Evolutionary conservation across 30 jellyfish, hydroid and myxozoan species (phyloP).

Genomic region (Aurelia sp.): DNA sequence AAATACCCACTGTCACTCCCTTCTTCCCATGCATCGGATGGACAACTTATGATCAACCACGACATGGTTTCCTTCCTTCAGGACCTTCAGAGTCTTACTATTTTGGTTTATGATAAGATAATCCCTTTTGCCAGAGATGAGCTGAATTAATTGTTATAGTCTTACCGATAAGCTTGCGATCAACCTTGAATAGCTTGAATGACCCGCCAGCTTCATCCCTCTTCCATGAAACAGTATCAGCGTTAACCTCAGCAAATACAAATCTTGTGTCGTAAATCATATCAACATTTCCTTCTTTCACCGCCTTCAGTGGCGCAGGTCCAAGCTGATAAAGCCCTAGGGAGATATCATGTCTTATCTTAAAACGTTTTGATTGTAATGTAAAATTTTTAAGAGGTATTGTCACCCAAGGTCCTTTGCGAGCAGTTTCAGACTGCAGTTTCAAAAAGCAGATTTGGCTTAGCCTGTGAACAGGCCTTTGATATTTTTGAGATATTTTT

Average conservation of each 20-base stretch:
- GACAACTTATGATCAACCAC: no score
- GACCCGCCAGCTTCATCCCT: slow-evolving; percentile 60
- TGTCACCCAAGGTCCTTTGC: no score
- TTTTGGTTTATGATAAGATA: not conserved
- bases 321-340: slow-evolving; percentile 85
- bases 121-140: not conserved
- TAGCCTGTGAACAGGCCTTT: no score
- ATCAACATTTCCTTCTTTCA: slow-evolving; percentile 92
- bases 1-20: no score
- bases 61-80: no score
- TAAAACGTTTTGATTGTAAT: no score
- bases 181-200: slow-evolving; percentile 66
- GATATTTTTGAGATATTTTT: no score
- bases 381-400: no score
- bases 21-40: no score
- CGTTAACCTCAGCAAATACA: slow-evolving; percentile 96
- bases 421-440: no score
- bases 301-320: slow-evolving; percentile 93
- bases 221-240: slow-evolving; percentile 86
- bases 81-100: not conserved
- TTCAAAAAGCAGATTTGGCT: no score
- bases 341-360: no score
- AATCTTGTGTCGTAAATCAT: slow-evolving; percentile 76
- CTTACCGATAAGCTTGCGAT: slow-evolving; percentile 64
- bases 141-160: not conserved